Base-by-base conservation (phyloP, 2,797 vertebrate species). In the Psittacula derbiana region DNA sequence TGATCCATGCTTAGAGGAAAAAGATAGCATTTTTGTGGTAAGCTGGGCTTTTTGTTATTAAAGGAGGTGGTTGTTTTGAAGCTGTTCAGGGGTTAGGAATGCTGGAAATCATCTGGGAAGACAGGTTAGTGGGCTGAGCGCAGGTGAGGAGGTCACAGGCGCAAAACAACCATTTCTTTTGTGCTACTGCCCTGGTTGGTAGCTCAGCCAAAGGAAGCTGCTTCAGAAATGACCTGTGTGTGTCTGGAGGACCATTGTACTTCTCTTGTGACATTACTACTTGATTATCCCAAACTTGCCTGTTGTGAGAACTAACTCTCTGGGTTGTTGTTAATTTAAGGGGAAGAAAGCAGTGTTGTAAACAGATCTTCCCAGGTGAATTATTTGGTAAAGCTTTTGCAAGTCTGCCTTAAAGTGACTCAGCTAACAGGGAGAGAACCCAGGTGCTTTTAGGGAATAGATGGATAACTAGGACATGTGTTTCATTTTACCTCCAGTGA, bases 21-120 rank as follows among this genome's bases (percentile, higher is more conserved):
- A 94, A 76, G 50, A 36, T 43, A 49, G 15, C 75, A 67, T 88
- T 93, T 90, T 49, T 91, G 64, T 95, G 93, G 87, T 73, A 30
- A 94, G 52, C 60, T 71, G 75, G n/a, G 31, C 47, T 82, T 82
- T 89, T 82, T 83, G 40, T 92, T 89, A 21, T 61, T 87, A 53
- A 73, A 90, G 55, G 72, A 75, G 46, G 50, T 88, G 67, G 53
- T 75, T 69, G 36, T 93, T 86, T 76, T 88, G 47, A 95, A 86
- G 85, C 36, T 93, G n/a, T 41, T 92, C 60, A 90, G 93, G 88
- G 43, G 67, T 91, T 91, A 92, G 82, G 89, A 93, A 95, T 96
- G 82, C 80, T 96, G 75, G 53, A 72, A 83, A 0, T 83, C 65
- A 53, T 95, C 70, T 93, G 44, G 57, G 50, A 43, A 86, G 87